phyloP scores from a whole-genome alignment of 2,113 vertebrate genomes.

The Cryptomyrus ogoouensis region DNA sequence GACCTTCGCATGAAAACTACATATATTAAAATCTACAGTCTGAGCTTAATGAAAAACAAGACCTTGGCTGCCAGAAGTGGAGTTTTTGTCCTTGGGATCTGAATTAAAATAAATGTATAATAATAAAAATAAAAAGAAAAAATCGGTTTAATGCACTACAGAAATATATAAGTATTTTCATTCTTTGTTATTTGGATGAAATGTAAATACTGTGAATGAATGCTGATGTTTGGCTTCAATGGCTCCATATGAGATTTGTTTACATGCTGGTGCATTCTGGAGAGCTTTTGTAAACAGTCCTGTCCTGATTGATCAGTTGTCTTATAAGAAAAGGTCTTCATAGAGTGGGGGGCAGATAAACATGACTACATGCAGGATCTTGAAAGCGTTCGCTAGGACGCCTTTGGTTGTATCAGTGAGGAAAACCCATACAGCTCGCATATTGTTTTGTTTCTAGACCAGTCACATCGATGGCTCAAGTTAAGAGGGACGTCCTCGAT shows the following conservation, averaged over 20 bases:
- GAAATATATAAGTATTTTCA: neutral
- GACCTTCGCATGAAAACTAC: neutral
- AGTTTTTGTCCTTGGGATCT: neutral
- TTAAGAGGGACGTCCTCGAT: neutral
- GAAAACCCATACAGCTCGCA: neutral
- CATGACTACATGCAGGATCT: neutral
- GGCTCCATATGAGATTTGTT: constrained; percentile 30
- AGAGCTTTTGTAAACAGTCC: constrained; percentile 39
- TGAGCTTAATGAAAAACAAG: constrained; percentile 3
- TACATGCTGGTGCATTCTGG: constrained; percentile 41
- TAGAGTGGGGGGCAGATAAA: constrained; percentile 29
- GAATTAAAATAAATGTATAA: neutral
- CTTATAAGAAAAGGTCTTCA: constrained; percentile 36
- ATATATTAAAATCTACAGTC: neutral
- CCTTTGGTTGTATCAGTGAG: neutral
- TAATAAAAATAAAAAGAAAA: neutral
- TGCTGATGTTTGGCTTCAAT: neutral
- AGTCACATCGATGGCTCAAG: neutral
- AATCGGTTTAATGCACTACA: neutral
- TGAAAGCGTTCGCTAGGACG: neutral
- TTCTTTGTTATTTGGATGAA: neutral
- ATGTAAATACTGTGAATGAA: neutral
- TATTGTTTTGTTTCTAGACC: neutral
- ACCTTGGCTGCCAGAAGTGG: neutral
- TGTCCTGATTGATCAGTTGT: constrained; percentile 53